phyloP scores from a whole-genome alignment of 2,113 vertebrate species.

The Hippocampus barbouri region DNA sequence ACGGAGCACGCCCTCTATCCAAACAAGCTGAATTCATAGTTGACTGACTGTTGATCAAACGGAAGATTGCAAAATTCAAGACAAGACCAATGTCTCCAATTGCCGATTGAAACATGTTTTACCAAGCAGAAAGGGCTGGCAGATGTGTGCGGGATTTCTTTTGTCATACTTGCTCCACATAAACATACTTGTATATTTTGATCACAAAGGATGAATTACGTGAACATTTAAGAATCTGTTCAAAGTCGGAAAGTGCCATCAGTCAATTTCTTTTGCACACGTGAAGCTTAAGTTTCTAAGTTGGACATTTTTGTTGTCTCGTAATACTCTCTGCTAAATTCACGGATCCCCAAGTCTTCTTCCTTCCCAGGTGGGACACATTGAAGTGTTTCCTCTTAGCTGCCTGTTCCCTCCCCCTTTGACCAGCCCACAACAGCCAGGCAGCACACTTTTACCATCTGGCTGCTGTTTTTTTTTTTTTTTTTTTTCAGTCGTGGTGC shows the following conservation, averaged over 20 bases:
- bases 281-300: not conserved
- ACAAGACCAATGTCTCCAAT: not conserved
- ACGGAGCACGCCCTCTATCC: conserved; percentile 6
- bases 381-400: conserved; percentile 71
- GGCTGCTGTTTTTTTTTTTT: conserved; percentile 49
- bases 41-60: conserved; percentile 15
- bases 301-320: not conserved
- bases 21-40: conserved; percentile 8
- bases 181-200: not conserved
- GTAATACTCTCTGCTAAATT: conserved; percentile 4
- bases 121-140: conserved; percentile 17
- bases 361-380: conserved; percentile 63
- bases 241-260: not conserved
- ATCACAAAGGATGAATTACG: not conserved
- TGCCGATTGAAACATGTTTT: conserved; percentile 9
- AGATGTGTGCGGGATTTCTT: conserved; percentile 5
- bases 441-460: conserved; percentile 61
- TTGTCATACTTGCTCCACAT: not conserved
- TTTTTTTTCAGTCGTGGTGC: conserved; percentile 49
- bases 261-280: not conserved
- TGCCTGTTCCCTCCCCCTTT: conserved; percentile 30
- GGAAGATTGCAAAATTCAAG: not conserved
- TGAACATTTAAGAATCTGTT: not conserved
- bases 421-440: conserved; percentile 22
- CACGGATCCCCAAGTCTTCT: conserved; percentile 20